These are phyloP conservation scores for Bombus terrestris DNA, from an alignment of 1,140 invertebrate species.

Conservation along the genomic window DNA sequence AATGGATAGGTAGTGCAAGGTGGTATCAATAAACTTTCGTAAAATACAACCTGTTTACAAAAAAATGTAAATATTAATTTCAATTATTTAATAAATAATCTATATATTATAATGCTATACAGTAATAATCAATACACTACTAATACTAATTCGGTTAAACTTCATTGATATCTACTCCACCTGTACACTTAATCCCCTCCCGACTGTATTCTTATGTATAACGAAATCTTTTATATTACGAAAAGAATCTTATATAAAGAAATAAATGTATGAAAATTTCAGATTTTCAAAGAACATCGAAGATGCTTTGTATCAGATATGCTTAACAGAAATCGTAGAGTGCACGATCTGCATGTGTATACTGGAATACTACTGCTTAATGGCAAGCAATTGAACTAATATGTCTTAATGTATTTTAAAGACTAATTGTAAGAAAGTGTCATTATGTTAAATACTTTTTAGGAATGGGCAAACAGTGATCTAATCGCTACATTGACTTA, in stretches of 20 bases:
- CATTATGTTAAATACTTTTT: background rate
- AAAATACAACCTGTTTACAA: too few relatives aligned
- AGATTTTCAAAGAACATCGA: constrained; percentile 48
- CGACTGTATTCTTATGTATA: too few relatives aligned
- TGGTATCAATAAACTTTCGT: too few relatives aligned
- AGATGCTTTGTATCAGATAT: constrained; percentile 47
- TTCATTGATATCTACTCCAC: too few relatives aligned
- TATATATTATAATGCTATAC: too few relatives aligned
- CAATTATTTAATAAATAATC: too few relatives aligned
- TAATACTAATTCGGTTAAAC: too few relatives aligned
- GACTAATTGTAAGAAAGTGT: background rate
- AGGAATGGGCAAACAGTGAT: constrained; percentile 66
- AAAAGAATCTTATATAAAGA: background rate
- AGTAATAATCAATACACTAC: too few relatives aligned
- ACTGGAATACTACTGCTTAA: constrained; percentile 61
- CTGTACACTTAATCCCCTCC: too few relatives aligned
- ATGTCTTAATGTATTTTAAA: background rate
- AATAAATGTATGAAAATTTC: constrained; percentile 1
- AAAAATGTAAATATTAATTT: too few relatives aligned
- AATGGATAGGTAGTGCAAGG: too few relatives aligned
- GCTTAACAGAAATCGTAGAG: constrained; percentile 43
- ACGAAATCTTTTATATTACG: too few relatives aligned
- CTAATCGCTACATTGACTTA: constrained; percentile 58
- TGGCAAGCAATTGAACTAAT: constrained; percentile 25
- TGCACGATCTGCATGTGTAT: constrained; percentile 55